phyloP scores from a whole-genome alignment of 2,888 invertebrate species.

The Chironomus tentans region DNA sequence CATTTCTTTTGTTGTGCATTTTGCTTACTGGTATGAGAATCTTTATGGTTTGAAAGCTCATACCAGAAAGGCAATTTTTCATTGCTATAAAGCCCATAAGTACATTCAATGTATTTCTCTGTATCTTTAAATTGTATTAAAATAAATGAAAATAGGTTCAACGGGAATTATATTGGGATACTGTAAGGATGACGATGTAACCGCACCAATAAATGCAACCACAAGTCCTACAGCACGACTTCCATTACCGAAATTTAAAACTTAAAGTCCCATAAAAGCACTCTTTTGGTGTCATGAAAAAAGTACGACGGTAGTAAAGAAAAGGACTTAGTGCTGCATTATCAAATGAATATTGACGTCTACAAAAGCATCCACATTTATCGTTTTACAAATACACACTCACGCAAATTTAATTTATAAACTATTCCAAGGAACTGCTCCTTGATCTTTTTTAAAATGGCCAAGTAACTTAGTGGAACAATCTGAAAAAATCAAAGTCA shows the following conservation, averaged over 20 bases:
- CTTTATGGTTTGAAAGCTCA: no score
- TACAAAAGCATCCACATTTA: not conserved
- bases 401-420: no score
- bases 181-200: conserved; percentile 33
- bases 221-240: not conserved
- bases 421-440: no score
- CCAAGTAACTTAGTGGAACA: not conserved
- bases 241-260: conserved; percentile 22
- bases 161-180: conserved; percentile 41
- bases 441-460: no score
- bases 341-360: no score
- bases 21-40: not conserved
- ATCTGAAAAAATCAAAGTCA: conserved; percentile 19
- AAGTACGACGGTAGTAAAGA: no score
- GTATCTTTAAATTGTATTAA: not conserved
- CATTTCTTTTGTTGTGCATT: not conserved
- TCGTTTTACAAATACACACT: not conserved
- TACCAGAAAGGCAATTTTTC: not conserved
- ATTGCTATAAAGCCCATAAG: not conserved
- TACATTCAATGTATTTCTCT: no score
- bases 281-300: no score
- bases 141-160: conserved; percentile 34
- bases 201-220: conserved; percentile 24
- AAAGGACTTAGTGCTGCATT: no score
- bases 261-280: not conserved